These are phyloP conservation scores for Punctoribates punctum DNA, from an alignment of 2,888 invertebrate genomes.

Conservation along the genomic window DNA sequence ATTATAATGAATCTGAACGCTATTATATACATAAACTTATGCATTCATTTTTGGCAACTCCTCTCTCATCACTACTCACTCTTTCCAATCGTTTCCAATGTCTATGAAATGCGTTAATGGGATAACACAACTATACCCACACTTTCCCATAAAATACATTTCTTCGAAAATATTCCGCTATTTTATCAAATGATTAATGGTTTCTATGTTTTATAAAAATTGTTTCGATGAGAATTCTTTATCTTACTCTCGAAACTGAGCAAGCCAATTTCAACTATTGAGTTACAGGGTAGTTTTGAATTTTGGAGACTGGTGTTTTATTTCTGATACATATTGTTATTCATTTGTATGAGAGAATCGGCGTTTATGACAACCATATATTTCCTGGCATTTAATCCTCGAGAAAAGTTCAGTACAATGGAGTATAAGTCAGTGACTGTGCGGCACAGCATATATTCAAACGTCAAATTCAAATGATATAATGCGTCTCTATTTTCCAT, in stretches of 20 bases:
- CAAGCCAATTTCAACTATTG: too few relatives aligned
- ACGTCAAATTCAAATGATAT: conserved; percentile 17
- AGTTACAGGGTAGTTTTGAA: too few relatives aligned
- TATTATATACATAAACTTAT: neutral
- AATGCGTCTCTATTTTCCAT: conserved; percentile 28
- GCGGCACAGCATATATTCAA: conserved; percentile 12
- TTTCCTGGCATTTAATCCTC: conserved; percentile 25
- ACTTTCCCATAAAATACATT: too few relatives aligned
- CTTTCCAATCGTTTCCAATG: neutral
- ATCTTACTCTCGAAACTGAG: too few relatives aligned
- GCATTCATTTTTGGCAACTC: neutral
- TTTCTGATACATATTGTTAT: neutral
- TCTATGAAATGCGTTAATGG: too few relatives aligned
- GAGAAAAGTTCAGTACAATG: neutral
- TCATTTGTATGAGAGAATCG: neutral
- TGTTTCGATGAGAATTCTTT: neutral
- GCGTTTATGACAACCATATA: conserved; percentile 20
- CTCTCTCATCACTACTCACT: conserved; percentile 1
- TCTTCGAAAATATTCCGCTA: too few relatives aligned
- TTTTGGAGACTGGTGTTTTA: neutral
- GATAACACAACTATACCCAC: too few relatives aligned
- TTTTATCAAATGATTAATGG: too few relatives aligned
- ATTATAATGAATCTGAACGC: neutral
- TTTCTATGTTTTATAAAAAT: neutral
- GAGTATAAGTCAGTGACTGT: too few relatives aligned